Evolutionary conservation across 2,888 invertebrate species (phyloP).

Genomic region (Omphaloscelis lunosa): DNA sequence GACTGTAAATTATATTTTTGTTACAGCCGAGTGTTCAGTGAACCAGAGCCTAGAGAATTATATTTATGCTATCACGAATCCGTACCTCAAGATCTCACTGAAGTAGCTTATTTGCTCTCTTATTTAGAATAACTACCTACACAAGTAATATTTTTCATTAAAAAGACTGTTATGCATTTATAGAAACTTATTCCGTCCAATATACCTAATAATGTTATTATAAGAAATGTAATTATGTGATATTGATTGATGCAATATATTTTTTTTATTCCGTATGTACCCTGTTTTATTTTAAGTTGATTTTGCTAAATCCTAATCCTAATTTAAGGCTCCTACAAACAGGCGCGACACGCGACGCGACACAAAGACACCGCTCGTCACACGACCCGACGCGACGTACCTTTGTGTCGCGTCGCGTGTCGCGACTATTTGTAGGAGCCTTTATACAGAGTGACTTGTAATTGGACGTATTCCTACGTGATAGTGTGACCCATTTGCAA

Average conservation of each 20-base stretch:
- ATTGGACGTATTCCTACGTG: no score
- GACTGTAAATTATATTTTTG: slow-evolving; percentile 37
- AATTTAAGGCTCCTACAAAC: no score
- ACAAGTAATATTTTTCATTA: neutral
- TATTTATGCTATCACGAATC: slow-evolving; percentile 97
- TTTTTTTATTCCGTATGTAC: neutral
- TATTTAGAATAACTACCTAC: slow-evolving; percentile 83
- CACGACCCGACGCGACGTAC: no score
- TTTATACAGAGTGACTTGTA: no score
- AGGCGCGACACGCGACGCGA: no score
- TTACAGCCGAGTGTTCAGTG: slow-evolving; percentile 93
- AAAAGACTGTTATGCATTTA: slow-evolving; percentile 19
- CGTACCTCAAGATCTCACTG: slow-evolving; percentile 96
- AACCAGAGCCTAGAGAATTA: slow-evolving; percentile 94
- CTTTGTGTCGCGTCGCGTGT: no score
- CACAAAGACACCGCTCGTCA: no score
- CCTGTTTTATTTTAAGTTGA: slow-evolving; percentile 18
- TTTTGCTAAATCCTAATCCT: neutral
- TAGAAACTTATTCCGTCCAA: slow-evolving; percentile 49
- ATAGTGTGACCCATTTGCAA: no score
- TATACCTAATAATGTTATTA: neutral
- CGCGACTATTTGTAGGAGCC: no score
- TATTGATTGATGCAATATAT: slow-evolving; percentile 3
- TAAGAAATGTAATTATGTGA: slow-evolving; percentile 4
- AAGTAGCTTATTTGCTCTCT: slow-evolving; percentile 95